Evolutionary conservation across 2,113 vertebrate genomes (phyloP), one percentile per base, ranked within the genome.

Genomic region (Polypterus bichir): DNA sequence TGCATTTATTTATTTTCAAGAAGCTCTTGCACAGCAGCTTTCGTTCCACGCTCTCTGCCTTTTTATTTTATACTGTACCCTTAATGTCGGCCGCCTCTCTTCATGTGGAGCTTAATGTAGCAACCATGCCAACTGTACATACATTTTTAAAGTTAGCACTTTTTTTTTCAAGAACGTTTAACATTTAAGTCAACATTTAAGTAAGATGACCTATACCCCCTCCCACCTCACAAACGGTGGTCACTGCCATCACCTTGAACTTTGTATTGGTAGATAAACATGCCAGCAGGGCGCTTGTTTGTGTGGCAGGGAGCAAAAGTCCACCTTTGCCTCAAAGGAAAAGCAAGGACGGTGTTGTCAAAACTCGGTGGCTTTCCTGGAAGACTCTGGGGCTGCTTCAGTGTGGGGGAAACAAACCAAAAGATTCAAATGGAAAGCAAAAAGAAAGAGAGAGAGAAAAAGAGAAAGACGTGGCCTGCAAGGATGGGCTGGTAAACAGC

Each of bases 261-360:
- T 71, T 65, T 55, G 52, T 5, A 48, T 5, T 48, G n/a, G 57
- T 48, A 47, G 4, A 44, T 4, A n/a, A 8, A 7, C 49, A 53
- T 46, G 51, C 46, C 10, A 64, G 49, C 59, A 63, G 46, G 47
- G 9, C 44, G 11, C 46, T 63, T 60, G 57, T 68, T 64, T 63
- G 7, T 63, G 57, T 58, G 9, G 3, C 9, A 5, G n/a, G 44
- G 59, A 53, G 11, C 59, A 48, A 64, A 53, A 59, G 62, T 67
- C 60, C 60, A 7, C 6, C 49, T 51, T 51, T 2, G 6, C 6
- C 6, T 7, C 6, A 51, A 51, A 6, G 9, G 9, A 6, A 51
- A 51, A 51, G 49, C 49, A 9, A 27, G 27, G 27, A 27, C 27
- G 27, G 27, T 27, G 27, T 27, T 27, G 27, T 1, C 27, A 27